Percentiles rank a stretch among this genome's conserved stretches.
Evolutionary conservation across 1,140 invertebrate species (phyloP).

Genomic region (Lepidurus packardi): DNA sequence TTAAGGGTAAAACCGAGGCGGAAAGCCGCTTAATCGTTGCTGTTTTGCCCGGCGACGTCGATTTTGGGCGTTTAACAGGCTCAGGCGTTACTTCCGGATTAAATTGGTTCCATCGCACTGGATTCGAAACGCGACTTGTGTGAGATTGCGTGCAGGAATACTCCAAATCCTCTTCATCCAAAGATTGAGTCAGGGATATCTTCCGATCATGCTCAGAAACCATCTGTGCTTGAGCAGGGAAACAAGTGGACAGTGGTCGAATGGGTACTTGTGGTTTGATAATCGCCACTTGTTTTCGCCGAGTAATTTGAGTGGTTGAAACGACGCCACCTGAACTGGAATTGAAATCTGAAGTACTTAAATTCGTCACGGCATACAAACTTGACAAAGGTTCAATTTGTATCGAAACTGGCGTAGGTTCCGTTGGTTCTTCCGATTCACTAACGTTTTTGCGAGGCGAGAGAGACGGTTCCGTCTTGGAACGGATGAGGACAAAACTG

Average conservation of each 20-base stretch:
- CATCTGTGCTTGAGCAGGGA: background rate
- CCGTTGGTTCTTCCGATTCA: background rate
- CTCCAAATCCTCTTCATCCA: background rate
- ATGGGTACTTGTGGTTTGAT: conserved; percentile 1
- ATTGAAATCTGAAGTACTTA: background rate
- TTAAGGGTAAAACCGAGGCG: background rate
- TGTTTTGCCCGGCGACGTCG: background rate
- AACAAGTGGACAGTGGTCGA: background rate
- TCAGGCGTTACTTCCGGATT: background rate
- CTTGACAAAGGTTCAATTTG: too few species aligned
- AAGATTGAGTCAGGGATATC: background rate
- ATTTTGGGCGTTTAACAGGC: background rate
- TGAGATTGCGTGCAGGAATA: background rate
- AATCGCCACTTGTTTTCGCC: background rate
- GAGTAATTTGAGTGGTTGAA: background rate
- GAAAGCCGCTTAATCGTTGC: background rate
- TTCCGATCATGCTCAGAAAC: background rate
- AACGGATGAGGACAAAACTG: conserved; percentile 23
- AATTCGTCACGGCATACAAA: background rate
- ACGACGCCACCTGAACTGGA: too few species aligned
- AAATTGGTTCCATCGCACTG: conserved; percentile 9
- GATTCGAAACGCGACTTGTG: conserved; percentile 8
- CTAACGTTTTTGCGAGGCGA: background rate
- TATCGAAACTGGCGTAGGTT: background rate
- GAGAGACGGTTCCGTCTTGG: conserved; percentile 33